phyloP scores from a whole-genome alignment of 2,113 vertebrate genomes.

The Eretmochelys imbricata region DNA sequence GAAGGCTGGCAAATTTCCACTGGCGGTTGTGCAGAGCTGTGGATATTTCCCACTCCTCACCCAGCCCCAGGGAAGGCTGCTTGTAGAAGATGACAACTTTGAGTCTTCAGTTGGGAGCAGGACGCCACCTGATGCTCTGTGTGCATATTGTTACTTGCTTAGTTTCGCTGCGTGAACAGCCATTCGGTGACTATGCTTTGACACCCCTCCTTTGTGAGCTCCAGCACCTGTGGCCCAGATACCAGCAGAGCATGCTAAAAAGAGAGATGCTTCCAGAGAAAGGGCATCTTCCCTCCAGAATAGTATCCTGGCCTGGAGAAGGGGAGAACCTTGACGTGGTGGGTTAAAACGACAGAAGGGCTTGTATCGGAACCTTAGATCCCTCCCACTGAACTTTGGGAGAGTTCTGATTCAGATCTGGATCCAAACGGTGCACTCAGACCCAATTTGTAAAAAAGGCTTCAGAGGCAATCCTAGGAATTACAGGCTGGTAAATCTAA shows the following conservation, averaged over 20 bases:
- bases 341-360: background rate
- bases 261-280: background rate
- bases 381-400: background rate
- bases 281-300: background rate
- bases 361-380: background rate
- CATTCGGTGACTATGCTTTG: background rate
- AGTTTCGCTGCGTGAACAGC: background rate
- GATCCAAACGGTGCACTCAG: background rate
- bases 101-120: background rate
- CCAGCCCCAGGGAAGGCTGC: conserved; percentile 35
- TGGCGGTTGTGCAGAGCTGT: conserved; percentile 11
- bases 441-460: background rate
- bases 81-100: conserved; percentile 36
- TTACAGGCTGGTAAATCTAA: background rate
- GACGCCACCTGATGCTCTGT: background rate
- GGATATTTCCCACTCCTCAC: background rate
- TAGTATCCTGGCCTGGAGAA: background rate
- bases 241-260: background rate
- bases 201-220: background rate
- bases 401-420: background rate
- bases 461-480: background rate
- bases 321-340: background rate
- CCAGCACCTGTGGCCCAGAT: background rate
- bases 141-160: background rate
- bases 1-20: conserved; percentile 58